Evolutionary conservation across 2,113 vertebrate species (phyloP).

Genomic region (Cavia aperea): DNA sequence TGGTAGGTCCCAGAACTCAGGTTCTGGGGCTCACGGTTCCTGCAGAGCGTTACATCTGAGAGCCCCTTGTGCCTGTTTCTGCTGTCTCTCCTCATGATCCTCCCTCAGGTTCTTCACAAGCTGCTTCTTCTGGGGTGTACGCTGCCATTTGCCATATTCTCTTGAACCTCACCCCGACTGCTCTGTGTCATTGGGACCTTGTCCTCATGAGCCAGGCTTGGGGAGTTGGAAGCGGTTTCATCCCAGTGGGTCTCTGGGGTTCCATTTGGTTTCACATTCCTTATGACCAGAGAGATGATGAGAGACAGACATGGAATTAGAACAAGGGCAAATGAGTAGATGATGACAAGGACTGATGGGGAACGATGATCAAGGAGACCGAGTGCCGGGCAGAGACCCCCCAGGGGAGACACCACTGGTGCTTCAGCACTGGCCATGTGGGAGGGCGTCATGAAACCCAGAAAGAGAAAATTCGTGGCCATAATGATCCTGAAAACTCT

Average conservation of each 20-base stretch:
- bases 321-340: not conserved
- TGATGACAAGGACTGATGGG: not conserved
- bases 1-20: not conserved
- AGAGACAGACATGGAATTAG: not conserved
- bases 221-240: not conserved
- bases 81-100: not conserved
- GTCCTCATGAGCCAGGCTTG: not conserved
- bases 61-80: fast-evolving
- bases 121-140: not conserved
- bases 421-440: not conserved
- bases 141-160: not conserved
- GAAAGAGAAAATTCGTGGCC: not conserved
- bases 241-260: fast-evolving
- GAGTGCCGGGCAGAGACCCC: not conserved
- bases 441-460: not conserved
- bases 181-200: not conserved
- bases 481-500: not conserved
- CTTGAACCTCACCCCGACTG: not conserved
- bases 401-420: not conserved
- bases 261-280: not conserved
- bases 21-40: not conserved
- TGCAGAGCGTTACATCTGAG: not conserved
- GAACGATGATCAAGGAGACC: not conserved
- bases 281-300: not conserved
- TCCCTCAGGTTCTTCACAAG: not conserved